These are phyloP conservation scores for Oenanthe oenanthe DNA, from an alignment of 2,113 vertebrate genomes.

Conservation along the genomic window DNA sequence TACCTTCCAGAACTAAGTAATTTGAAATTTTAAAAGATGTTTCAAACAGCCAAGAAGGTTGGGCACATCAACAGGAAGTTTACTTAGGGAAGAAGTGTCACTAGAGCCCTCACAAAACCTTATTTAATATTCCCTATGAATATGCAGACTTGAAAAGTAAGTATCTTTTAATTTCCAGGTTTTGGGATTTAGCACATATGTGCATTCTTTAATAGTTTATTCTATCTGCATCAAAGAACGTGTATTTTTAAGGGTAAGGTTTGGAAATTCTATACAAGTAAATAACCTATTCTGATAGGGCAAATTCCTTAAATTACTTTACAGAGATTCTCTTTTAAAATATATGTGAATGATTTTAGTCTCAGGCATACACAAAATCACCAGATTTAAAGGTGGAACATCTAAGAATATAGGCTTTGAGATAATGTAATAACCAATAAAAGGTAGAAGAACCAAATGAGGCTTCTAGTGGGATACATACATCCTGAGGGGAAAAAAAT, in stretches of 20 bases:
- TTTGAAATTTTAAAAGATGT: neutral
- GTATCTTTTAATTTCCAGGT: neutral
- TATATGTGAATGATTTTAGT: neutral
- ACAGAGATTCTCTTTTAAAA: neutral
- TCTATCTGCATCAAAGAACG: neutral
- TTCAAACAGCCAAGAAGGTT: neutral
- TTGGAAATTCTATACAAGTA: neutral
- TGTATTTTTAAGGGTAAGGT: neutral
- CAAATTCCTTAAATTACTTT: neutral
- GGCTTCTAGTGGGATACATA: neutral
- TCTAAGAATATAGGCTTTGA: neutral
- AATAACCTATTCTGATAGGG: neutral
- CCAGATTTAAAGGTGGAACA: neutral
- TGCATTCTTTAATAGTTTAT: neutral
- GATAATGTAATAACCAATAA: neutral
- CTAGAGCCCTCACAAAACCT: neutral
- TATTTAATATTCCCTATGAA: neutral
- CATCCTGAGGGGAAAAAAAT: too few relatives aligned
- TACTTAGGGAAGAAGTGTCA: neutral
- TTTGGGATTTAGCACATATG: neutral
- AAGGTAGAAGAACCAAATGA: neutral
- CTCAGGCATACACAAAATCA: neutral
- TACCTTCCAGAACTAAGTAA: neutral
- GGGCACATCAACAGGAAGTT: neutral
- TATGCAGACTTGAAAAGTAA: neutral